phyloP scores from a whole-genome alignment of 2,797 vertebrate species.

The Molossus molossus region DNA sequence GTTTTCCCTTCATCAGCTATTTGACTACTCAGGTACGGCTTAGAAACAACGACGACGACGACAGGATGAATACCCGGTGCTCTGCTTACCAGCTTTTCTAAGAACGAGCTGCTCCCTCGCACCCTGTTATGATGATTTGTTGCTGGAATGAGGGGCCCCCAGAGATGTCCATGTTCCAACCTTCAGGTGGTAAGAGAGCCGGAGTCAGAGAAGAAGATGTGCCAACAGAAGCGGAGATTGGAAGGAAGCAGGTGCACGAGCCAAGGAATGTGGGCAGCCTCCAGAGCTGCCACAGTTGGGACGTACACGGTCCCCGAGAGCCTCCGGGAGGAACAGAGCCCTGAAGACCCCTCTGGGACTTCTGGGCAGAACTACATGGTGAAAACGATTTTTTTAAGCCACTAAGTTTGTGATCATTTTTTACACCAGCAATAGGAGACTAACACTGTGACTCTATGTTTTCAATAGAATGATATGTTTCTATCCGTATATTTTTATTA shows the following conservation, averaged over 20 bases:
- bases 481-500: neutral
- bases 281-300: neutral
- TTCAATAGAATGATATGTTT: neutral
- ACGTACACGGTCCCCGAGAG: neutral
- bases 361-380: neutral
- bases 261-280: no score
- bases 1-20: neutral
- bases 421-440: neutral
- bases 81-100: neutral
- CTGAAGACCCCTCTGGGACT: neutral
- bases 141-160: neutral
- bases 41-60: neutral
- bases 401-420: neutral
- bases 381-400: neutral
- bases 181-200: no score
- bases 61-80: neutral
- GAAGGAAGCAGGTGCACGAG: no score
- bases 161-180: neutral
- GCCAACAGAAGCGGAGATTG: no score
- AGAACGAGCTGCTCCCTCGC: neutral
- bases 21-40: neutral
- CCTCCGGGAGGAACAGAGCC: neutral
- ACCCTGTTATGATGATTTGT: neutral
- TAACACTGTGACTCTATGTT: neutral
- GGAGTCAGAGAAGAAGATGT: neutral